Conservation (phyloP, 2,888 invertebrate species). For the Clivina fossor region DNA sequence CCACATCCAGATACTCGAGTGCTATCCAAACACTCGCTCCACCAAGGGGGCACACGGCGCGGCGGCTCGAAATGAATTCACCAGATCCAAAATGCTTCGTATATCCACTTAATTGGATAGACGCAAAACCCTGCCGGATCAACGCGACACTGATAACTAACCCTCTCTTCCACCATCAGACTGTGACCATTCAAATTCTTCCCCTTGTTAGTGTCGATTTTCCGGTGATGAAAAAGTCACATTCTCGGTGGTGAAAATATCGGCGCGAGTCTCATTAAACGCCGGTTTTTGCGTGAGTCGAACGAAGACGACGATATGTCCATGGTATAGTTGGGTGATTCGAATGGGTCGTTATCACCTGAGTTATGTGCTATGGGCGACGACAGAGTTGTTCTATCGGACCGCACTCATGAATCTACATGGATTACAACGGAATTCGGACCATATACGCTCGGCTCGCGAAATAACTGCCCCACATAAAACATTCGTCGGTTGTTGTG, state of each 20-base stretch:
- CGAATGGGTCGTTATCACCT: constrained; percentile 54
- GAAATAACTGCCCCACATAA: constrained; percentile 30
- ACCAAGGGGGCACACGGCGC: constrained; percentile 32
- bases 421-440: constrained; percentile 24
- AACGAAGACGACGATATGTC: constrained; percentile 46
- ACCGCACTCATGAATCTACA: constrained; percentile 36
- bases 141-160: constrained; percentile 53
- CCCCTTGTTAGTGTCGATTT: too few relatives aligned
- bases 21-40: background rate
- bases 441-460: constrained; percentile 5
- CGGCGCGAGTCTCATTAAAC: background rate
- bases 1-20: background rate
- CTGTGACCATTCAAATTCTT: constrained; percentile 41
- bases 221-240: constrained; percentile 1
- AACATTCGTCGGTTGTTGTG: constrained; percentile 30
- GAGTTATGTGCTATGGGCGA: constrained; percentile 51
- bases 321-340: constrained; percentile 51
- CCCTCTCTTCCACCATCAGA: constrained; percentile 49
- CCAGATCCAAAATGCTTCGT: constrained; percentile 53
- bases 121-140: constrained; percentile 52
- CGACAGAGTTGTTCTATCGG: constrained; percentile 52
- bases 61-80: constrained; percentile 49
- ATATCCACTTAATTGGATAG: constrained; percentile 54
- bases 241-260: background rate
- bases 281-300: background rate